Conservation (phyloP, 1,140 invertebrate genomes). For the Diuraphis noxia region DNA sequence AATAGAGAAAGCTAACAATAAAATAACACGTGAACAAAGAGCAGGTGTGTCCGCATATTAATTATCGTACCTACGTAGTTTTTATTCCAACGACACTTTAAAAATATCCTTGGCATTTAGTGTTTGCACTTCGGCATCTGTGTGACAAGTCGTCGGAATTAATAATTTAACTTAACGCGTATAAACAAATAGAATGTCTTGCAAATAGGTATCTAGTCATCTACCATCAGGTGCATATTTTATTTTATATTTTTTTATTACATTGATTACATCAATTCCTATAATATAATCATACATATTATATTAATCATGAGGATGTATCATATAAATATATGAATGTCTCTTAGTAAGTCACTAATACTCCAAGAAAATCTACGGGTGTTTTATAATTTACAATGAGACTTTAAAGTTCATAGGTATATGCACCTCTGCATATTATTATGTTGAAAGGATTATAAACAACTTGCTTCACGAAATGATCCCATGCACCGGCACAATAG, state of each 20-base stretch:
- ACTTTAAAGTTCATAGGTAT: neutral
- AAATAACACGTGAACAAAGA: slow-evolving; percentile 3
- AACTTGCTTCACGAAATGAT: neutral
- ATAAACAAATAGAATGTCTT: neutral
- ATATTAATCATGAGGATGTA: neutral
- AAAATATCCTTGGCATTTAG: slow-evolving; percentile 22
- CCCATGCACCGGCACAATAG: too few species aligned
- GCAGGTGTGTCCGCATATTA: slow-evolving; percentile 24
- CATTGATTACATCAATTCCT: neutral
- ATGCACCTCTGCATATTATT: neutral
- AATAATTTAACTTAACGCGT: neutral
- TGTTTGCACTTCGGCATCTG: neutral
- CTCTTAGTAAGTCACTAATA: neutral
- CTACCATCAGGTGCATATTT: neutral
- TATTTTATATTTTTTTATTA: neutral
- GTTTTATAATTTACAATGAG: neutral
- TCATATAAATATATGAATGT: neutral
- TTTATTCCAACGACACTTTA: neutral
- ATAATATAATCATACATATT: neutral
- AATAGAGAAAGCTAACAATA: neutral
- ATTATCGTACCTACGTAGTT: slow-evolving; percentile 17
- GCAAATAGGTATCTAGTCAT: neutral
- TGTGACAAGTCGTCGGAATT: neutral
- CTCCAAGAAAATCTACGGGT: neutral
- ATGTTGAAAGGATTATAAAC: neutral